Conservation (phyloP, 2,797 vertebrate species). For the Cossypha niveicapilla region DNA sequence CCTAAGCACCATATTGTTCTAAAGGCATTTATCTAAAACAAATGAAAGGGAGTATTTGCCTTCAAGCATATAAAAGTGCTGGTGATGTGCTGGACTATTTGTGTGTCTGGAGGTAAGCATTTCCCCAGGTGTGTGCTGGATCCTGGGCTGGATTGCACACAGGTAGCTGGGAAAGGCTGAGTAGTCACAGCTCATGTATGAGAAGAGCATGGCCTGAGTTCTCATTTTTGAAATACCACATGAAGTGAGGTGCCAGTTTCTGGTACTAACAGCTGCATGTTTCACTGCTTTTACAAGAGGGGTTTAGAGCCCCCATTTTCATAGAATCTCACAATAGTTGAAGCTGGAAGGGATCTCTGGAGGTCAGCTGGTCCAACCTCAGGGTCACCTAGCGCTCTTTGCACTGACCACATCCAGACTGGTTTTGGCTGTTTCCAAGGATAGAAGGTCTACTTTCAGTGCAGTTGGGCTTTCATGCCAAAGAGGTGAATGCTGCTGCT, state of each 20-base stretch:
- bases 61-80: not conserved
- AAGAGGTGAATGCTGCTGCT: not conserved
- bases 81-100: not conserved
- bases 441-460: not conserved
- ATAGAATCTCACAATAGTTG: not conserved
- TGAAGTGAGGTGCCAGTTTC: not conserved
- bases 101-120: not conserved
- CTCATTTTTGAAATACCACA: not conserved
- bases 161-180: not conserved
- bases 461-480: not conserved
- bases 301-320: not conserved
- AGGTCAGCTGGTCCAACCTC: not conserved
- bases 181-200: not conserved
- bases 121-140: not conserved
- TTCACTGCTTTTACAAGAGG: not conserved
- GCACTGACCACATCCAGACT: not conserved
- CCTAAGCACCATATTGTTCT: not conserved
- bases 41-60: not conserved
- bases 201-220: not conserved
- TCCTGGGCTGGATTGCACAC: not conserved
- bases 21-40: not conserved
- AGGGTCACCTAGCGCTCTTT: not conserved
- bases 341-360: not conserved
- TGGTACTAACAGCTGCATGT: not conserved
- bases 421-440: not conserved